A percentile compares a stretch with the other conserved stretches of the same genome.
Conservation (phyloP, 2,888 invertebrate species). For the Drosophila nr. perissopoda region DNA sequence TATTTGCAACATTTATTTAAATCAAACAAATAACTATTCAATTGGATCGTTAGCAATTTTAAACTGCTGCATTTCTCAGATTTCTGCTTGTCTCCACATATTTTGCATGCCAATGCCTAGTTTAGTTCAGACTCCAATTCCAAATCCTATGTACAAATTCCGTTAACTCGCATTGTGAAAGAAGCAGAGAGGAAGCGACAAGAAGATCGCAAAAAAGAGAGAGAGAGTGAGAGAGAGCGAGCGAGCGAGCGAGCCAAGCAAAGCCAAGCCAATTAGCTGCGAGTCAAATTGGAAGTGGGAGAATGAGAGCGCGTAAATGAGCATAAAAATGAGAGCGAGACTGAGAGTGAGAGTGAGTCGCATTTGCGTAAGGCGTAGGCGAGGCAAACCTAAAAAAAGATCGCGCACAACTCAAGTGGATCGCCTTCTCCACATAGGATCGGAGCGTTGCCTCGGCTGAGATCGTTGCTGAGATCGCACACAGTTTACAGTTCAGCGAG, state of each 20-base stretch:
- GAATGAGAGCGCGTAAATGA: slow-evolving; percentile 6
- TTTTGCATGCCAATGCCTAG: slow-evolving; percentile 32
- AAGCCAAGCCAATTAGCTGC: slow-evolving; percentile 36
- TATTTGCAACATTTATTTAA: background rate
- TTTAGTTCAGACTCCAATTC: slow-evolving; percentile 37
- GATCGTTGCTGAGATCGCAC: slow-evolving; percentile 30
- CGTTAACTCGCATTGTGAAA: slow-evolving; percentile 12
- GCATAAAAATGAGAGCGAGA: background rate
- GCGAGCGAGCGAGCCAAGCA: background rate
- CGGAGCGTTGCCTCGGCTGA: slow-evolving; percentile 42
- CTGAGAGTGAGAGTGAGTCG: slow-evolving; percentile 25
- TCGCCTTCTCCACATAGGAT: slow-evolving; percentile 30
- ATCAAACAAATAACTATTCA: background rate
- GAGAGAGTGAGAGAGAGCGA: background rate
- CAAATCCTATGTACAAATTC: slow-evolving; percentile 17
- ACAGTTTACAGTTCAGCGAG: slow-evolving; percentile 72
- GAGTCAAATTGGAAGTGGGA: slow-evolving; percentile 29
- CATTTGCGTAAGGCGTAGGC: slow-evolving; percentile 74
- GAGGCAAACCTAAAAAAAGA: slow-evolving; percentile 62
- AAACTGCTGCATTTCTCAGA: slow-evolving; percentile 2
- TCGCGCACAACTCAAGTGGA: slow-evolving; percentile 51
- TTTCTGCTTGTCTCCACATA: slow-evolving; percentile 17
- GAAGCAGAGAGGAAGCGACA: background rate
- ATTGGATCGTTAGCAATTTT: slow-evolving; percentile 17
- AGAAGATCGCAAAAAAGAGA: background rate